Evolutionary conservation across 2,113 vertebrate genomes (phyloP).

Genomic region (Phaetusa simplex): DNA sequence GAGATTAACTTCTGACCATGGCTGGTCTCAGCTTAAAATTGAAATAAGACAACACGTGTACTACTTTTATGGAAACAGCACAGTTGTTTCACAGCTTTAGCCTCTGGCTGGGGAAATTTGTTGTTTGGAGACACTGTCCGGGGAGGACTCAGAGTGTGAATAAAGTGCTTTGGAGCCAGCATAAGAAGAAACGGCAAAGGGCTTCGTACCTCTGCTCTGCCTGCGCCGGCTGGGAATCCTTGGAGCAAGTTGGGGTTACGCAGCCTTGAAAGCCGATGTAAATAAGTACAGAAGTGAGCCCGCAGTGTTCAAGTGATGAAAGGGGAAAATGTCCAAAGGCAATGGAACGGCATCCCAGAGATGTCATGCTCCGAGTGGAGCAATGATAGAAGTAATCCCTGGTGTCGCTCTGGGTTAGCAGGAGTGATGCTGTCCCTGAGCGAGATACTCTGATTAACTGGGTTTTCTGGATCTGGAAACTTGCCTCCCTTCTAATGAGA

Average conservation of each 20-base stretch:
- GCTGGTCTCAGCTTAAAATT: not conserved
- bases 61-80: not conserved
- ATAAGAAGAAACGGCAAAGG: not conserved
- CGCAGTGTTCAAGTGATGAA: not conserved
- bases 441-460: rapidly evolving
- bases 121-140: not conserved
- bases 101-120: not conserved
- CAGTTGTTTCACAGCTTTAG: not conserved
- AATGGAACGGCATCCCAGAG: not conserved
- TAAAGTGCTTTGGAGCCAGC: not conserved
- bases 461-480: not conserved
- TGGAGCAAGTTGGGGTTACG: not conserved
- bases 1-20: not conserved
- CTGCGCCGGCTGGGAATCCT: rapidly evolving
- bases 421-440: rapidly evolving
- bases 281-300: not conserved
- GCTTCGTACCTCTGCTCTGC: not conserved
- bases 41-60: rapidly evolving
- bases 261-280: not conserved
- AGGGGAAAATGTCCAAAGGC: not conserved
- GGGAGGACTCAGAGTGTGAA: not conserved
- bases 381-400: not conserved
- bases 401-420: not conserved
- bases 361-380: rapidly evolving
- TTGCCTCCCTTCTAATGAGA: not conserved